A percentile compares a stretch with the other conserved stretches of the same genome.
Evolutionary conservation across 2,113 vertebrate genomes (phyloP).

Genomic region (Gymnarchus niloticus): DNA sequence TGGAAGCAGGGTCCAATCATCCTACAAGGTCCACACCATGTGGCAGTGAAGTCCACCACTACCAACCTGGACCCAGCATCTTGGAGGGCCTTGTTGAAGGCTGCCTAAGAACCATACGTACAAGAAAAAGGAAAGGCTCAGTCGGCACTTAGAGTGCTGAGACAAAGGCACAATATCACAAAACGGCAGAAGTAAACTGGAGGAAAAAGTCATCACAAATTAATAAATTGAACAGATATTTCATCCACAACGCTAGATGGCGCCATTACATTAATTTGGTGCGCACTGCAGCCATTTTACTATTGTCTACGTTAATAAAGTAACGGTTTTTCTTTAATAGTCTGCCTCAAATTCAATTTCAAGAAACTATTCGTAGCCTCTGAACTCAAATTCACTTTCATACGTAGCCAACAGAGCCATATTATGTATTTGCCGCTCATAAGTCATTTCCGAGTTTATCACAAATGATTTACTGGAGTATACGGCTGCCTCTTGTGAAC

Average conservation of each 20-base stretch:
- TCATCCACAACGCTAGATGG: not conserved
- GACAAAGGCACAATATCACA: not conserved
- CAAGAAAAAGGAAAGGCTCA: not conserved
- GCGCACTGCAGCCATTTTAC: not conserved
- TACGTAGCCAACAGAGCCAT: no score
- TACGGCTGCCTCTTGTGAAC: no score
- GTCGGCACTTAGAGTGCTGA: not conserved
- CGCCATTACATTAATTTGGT: not conserved
- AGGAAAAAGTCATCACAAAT: no score
- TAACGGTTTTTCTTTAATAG: no score
- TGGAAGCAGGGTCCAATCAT: conserved; percentile 72
- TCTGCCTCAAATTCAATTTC: no score
- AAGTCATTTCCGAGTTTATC: no score
- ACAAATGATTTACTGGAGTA: no score
- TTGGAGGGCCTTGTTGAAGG: conserved; percentile 54
- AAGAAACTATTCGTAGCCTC: no score
- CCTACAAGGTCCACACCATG: conserved; percentile 80
- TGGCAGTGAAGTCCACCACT: conserved; percentile 76
- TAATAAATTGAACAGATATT: not conserved
- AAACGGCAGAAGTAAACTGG: no score
- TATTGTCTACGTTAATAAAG: no score
- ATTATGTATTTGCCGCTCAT: no score
- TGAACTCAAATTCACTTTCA: no score
- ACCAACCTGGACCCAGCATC: conserved; percentile 64
- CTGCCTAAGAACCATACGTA: conserved; percentile 45